These are phyloP conservation scores for Anhinga rufa DNA, from an alignment of 2,113 vertebrate species.

Conservation along the genomic window DNA sequence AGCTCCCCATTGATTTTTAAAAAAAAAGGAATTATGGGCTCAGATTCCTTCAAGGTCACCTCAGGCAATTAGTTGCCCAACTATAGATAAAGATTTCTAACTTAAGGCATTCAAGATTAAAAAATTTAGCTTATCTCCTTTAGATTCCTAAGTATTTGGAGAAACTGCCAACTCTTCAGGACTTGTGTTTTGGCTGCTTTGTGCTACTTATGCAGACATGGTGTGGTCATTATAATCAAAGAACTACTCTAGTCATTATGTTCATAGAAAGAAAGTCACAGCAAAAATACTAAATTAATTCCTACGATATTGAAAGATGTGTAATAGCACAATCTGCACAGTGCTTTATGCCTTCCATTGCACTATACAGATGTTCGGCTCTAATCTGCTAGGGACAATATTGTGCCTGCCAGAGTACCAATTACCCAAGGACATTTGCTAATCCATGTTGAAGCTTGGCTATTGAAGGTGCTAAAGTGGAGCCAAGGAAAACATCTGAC, in stretches of 20 bases:
- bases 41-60: neutral
- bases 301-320: neutral
- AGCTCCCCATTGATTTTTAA: neutral
- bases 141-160: neutral
- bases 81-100: neutral
- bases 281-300: neutral
- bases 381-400: neutral
- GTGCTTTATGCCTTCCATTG: neutral
- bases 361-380: no score
- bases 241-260: neutral
- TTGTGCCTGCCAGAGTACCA: neutral
- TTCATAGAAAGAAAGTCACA: neutral
- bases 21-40: neutral
- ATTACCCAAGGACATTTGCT: neutral
- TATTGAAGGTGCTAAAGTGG: neutral
- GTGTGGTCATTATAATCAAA: neutral
- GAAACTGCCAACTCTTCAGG: neutral
- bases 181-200: neutral
- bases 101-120: neutral
- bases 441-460: neutral
- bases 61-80: neutral
- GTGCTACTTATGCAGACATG: neutral
- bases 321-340: neutral
- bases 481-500: neutral
- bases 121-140: neutral